These are phyloP conservation scores for Amphiura filiformis DNA, from an alignment of 35 echinoderm and acorn worm genomes.

Conservation along the genomic window DNA sequence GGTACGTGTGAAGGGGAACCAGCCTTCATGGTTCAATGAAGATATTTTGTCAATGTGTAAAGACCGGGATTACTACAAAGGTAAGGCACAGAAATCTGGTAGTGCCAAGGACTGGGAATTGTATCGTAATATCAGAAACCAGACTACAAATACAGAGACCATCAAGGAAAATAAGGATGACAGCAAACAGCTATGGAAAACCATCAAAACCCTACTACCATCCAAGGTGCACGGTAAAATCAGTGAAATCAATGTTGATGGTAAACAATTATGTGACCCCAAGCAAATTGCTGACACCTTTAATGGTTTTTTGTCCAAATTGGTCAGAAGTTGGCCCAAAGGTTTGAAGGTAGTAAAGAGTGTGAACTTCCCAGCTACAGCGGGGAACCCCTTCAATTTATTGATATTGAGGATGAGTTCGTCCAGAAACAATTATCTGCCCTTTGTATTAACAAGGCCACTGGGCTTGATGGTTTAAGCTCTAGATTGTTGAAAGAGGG, in stretches of 20 bases:
- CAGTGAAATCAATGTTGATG: conserved; percentile 4
- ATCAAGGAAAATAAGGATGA: neutral
- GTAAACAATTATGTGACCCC: neutral
- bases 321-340: neutral
- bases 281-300: conserved; percentile 8
- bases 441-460: neutral
- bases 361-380: neutral
- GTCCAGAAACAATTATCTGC: neutral
- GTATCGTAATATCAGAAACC: conserved; percentile 7
- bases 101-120: neutral
- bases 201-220: conserved; percentile 9
- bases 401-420: conserved; percentile 13
- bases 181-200: conserved; percentile 26
- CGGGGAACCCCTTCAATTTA: neutral
- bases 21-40: conserved; percentile 20
- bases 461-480: neutral
- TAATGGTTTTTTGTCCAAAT: neutral
- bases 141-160: neutral
- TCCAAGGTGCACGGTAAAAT: neutral
- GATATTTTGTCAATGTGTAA: conserved; percentile 20
- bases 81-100: conserved; percentile 19
- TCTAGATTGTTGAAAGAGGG: conserved; percentile 1
- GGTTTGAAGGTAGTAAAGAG: neutral
- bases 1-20: conserved; percentile 11
- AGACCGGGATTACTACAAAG: conserved; percentile 13